Evolutionary conservation across 2,888 invertebrate species (phyloP).

Genomic region (Catotricha subobsoleta): DNA sequence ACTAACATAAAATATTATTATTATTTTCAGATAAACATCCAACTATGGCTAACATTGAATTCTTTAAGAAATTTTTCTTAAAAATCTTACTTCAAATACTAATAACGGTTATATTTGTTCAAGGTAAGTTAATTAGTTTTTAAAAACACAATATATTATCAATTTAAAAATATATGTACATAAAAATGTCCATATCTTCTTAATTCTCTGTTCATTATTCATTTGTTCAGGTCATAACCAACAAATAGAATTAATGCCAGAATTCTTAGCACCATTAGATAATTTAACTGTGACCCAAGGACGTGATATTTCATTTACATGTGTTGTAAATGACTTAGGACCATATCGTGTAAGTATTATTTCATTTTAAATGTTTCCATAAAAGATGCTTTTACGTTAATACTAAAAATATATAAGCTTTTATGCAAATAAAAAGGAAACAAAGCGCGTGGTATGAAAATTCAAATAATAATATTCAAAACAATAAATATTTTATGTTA

Average conservation of each 20-base stretch:
- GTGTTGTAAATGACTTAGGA: slow-evolving; percentile 77
- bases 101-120: slow-evolving; percentile 12
- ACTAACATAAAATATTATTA: neutral
- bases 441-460: too few species aligned
- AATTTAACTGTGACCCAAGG: slow-evolving; percentile 79
- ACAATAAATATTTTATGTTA: too few species aligned
- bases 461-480: too few species aligned
- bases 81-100: slow-evolving; percentile 12
- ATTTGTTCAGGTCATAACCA: slow-evolving; percentile 47
- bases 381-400: too few species aligned
- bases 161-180: neutral
- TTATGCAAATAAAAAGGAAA: too few species aligned
- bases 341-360: slow-evolving; percentile 54
- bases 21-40: neutral
- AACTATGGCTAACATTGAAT: slow-evolving; percentile 1
- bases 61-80: slow-evolving; percentile 9
- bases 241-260: slow-evolving; percentile 47
- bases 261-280: slow-evolving; percentile 67
- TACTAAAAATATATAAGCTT: too few species aligned
- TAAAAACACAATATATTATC: neutral
- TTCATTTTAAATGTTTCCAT: neutral
- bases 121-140: slow-evolving; percentile 18
- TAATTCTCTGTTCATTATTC: neutral
- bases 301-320: slow-evolving; percentile 73
- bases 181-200: neutral